phyloP scores from a whole-genome alignment of 2,888 invertebrate genomes.

The Cataglyphis livida region DNA sequence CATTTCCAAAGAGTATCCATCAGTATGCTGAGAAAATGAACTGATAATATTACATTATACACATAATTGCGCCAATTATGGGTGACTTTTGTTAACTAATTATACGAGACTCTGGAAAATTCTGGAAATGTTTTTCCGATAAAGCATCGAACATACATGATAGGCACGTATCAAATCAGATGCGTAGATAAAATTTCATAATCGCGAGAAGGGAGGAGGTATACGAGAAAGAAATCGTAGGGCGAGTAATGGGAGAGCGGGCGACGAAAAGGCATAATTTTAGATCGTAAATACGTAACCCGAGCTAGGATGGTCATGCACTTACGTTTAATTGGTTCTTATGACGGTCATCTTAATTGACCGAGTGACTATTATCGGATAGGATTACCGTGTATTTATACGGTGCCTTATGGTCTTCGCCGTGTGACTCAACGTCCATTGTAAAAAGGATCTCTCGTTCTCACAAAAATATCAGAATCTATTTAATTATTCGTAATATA shows the following conservation, averaged over 20 bases:
- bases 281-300: constrained; percentile 79
- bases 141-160: background rate
- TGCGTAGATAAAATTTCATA: constrained; percentile 59
- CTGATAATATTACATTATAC: constrained; percentile 42
- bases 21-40: constrained; percentile 38
- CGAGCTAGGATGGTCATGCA: constrained; percentile 70
- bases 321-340: constrained; percentile 78
- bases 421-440: constrained; percentile 60
- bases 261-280: constrained; percentile 74
- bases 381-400: constrained; percentile 76
- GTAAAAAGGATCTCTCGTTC: constrained; percentile 44
- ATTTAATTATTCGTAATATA: constrained; percentile 27
- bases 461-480: constrained; percentile 4
- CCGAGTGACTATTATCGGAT: constrained; percentile 77
- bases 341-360: constrained; percentile 78
- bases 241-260: constrained; percentile 60
- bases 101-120: constrained; percentile 32
- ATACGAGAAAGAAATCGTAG: constrained; percentile 58
- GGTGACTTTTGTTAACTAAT: constrained; percentile 38
- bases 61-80: constrained; percentile 48
- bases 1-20: constrained; percentile 48
- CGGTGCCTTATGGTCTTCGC: constrained; percentile 68
- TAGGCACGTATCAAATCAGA: constrained; percentile 41
- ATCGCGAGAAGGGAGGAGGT: background rate
- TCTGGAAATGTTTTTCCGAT: constrained; percentile 19